Percentiles rank a stretch among this genome's conserved stretches.
Conservation (phyloP, 2,888 invertebrate genomes). For the Hirtodrosophila alboralis region DNA sequence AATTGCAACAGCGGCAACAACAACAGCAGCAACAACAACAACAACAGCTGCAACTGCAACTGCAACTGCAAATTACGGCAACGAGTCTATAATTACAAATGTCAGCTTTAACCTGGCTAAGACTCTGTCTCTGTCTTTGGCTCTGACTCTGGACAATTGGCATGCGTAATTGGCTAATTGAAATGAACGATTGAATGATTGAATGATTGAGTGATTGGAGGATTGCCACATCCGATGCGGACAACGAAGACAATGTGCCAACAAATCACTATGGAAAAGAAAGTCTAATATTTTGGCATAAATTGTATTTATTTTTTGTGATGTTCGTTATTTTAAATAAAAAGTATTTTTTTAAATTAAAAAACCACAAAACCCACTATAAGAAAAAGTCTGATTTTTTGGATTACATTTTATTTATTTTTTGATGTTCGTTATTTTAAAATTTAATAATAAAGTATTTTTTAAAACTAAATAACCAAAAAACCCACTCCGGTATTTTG, state of each 20-base stretch:
- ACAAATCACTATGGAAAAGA: too few species aligned
- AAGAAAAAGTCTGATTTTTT: too few species aligned
- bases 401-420: too few species aligned
- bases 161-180: conserved; percentile 77
- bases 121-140: conserved; percentile 14
- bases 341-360: too few species aligned
- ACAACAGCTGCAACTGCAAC: conserved; percentile 11
- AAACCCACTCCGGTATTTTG: too few species aligned
- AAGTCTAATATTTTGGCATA: too few species aligned
- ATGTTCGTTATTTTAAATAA: too few species aligned
- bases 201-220: conserved; percentile 37
- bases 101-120: conserved; percentile 17
- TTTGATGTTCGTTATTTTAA: too few species aligned
- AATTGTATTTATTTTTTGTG: too few species aligned
- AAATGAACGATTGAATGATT: conserved; percentile 52
- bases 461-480: too few species aligned
- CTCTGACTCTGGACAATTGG: conserved; percentile 49
- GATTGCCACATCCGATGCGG: conserved; percentile 62
- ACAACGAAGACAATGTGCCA: conserved; percentile 3
- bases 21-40: conserved; percentile 1
- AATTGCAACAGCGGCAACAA: conserved; percentile 31
- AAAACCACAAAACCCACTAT: too few species aligned
- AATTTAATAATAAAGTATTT: too few species aligned
- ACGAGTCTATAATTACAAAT: conserved; percentile 46
- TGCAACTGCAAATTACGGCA: conserved; percentile 59